Base-by-base conservation (phyloP, 2,113 vertebrate genomes). In the Lucifuga dentata region DNA sequence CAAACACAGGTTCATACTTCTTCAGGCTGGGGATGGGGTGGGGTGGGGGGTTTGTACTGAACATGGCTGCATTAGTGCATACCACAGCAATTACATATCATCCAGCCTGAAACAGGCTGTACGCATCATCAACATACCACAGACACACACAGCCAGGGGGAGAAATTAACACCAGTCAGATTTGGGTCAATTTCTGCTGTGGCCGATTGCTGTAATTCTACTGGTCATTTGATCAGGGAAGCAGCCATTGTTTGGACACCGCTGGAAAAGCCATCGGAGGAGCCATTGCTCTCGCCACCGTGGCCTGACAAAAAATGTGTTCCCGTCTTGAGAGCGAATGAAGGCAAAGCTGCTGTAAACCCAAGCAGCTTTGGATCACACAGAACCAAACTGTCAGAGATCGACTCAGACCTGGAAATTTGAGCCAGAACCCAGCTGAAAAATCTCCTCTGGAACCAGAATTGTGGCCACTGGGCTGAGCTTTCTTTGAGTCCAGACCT, bases 1-100 rank as follows among this genome's bases (percentile, higher is more conserved):
- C 95, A 96, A 92, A 95, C 86, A 89, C 67, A 2, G 40, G 66
- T 80, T 88, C 85, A 89, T 86, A 90, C 84, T 81, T 87, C 82
- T 75, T 46, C 65, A 46, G 77, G 81, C 72, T 60, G 43, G 29
- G 67, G 43, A 57, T 32, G 32, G 60, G 2, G 23, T 16, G n/a
- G 40, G 17, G 41, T 21, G 26, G 38, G 17, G 26, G 26, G 26
- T 29, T 3, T 29, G 26, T 29, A 7, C 55, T 58, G 16, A 76
- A 64, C 76, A 61, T 68, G 65, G 86, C 79, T 78, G 83, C 82
- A 55, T 76, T 73, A 65, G 35, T 80, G 70, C 88, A 92, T 83
- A 90, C 76, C 76, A 66, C 64, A 87, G 51, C 53, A 81, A 86
- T 88, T 90, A 92, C 86, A 87, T 69, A 76, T 68, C 81, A 74